Evolutionary conservation across 2,888 invertebrate species (phyloP).

Genomic region (Pollenia angustigena): DNA sequence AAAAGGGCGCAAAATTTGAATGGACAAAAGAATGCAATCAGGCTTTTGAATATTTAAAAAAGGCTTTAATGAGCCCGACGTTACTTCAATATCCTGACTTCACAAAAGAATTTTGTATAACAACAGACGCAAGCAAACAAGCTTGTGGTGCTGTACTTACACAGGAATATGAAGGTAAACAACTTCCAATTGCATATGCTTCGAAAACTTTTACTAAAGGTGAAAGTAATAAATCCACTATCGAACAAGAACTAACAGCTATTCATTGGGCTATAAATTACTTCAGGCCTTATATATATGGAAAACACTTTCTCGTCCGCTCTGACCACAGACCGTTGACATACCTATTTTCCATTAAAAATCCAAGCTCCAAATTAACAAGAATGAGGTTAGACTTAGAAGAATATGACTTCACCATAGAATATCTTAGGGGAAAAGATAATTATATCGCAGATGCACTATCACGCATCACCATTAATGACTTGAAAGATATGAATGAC

Average conservation of each 20-base stretch:
- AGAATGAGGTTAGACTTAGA: slow-evolving; percentile 75
- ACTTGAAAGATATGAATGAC: too few relatives aligned
- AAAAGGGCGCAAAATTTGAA: slow-evolving; percentile 50
- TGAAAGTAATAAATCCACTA: slow-evolving; percentile 65
- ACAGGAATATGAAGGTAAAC: slow-evolving; percentile 44
- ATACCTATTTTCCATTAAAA: slow-evolving; percentile 75
- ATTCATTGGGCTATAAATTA: slow-evolving; percentile 73
- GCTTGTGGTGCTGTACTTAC: slow-evolving; percentile 70
- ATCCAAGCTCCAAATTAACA: slow-evolving; percentile 75
- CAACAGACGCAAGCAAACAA: slow-evolving; percentile 36
- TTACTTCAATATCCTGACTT: slow-evolving; percentile 71
- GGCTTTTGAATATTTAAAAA: slow-evolving; percentile 53
- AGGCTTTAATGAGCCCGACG: slow-evolving; percentile 23
- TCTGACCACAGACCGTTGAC: slow-evolving; percentile 75
- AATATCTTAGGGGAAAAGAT: slow-evolving; percentile 73
- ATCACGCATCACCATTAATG: too few relatives aligned
- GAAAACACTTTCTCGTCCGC: too few relatives aligned
- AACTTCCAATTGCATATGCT: slow-evolving; percentile 68
- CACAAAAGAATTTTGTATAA: slow-evolving; percentile 47
- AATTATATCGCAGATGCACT: slow-evolving; percentile 50
- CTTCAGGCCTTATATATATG: too few relatives aligned
- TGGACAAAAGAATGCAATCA: slow-evolving; percentile 65
- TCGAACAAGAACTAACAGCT: slow-evolving; percentile 75
- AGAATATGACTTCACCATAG: slow-evolving; percentile 74
- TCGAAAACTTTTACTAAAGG: not conserved